A percentile compares a stretch with the other conserved stretches of the same genome.
These are phyloP conservation scores for Baryphthengus martii DNA, from an alignment of 2,113 vertebrate species.

Conservation along the genomic window DNA sequence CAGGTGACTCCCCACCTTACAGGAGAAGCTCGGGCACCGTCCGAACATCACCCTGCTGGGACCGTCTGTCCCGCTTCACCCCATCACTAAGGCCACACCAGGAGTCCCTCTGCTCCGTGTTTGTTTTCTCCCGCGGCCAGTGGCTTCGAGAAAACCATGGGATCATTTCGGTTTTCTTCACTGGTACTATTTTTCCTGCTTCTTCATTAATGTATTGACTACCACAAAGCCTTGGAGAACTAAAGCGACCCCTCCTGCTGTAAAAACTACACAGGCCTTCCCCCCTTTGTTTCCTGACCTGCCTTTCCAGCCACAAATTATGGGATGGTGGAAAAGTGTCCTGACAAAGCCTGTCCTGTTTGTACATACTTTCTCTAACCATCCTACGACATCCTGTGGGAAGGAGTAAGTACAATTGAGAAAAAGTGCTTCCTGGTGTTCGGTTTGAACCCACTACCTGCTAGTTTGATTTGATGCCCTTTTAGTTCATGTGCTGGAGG, in stretches of 20 bases:
- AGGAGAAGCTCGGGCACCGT: background rate
- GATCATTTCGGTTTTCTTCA: background rate
- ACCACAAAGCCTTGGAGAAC: background rate
- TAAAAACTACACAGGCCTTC: background rate
- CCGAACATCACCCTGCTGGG: background rate
- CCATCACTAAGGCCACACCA: rapidly evolving
- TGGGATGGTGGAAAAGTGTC: background rate
- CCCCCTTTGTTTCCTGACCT: background rate
- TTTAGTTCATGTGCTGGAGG: background rate
- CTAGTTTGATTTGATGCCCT: background rate
- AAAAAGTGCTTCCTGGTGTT: background rate
- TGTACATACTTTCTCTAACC: background rate
- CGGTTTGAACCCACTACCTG: background rate
- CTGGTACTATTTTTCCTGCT: background rate
- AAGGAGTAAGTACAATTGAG: background rate
- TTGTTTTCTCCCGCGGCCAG: background rate
- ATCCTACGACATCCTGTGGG: background rate
- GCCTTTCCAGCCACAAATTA: background rate
- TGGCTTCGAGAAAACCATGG: background rate
- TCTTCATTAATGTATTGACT: background rate
- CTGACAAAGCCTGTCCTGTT: background rate
- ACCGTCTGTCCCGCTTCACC: background rate
- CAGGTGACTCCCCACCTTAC: rapidly evolving
- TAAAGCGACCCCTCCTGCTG: background rate
- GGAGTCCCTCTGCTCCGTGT: rapidly evolving